Evolutionary conservation across 2,888 invertebrate species (phyloP), one percentile per base, ranked within the genome.

Genomic region (Dolomedes plantarius): DNA sequence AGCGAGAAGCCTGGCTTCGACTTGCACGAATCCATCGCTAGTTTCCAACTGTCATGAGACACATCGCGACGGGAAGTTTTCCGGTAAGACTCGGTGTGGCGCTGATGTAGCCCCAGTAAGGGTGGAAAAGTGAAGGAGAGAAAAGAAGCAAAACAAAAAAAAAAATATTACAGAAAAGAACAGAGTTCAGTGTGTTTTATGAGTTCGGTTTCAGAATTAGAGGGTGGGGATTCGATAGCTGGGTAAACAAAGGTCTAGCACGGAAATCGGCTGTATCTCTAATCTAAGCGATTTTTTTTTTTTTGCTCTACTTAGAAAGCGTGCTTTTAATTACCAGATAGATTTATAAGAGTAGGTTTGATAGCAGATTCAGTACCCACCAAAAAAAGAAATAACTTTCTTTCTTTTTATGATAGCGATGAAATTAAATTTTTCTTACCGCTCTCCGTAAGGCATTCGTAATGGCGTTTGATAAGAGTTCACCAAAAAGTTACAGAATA

Each of bases 1-100:
- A 77, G 27, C 16, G 80, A 68, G 19, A 79, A 71, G 23, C 68
- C 36, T 29, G 50, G 71, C 64, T 78, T 85, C 23, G 83, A 23
- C 36, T 72, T 72, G 56, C 77, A 56, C n/a, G 77, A 71, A 76
- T 85, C 77, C 83, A 85, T 85, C 29, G 68, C 28, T 56, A 1
- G 56, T 3, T 56, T 23, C 3, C 3, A 7, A 56, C 56, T 56
- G 56, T 56, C 5, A 16, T 1, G 23, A 23, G 9, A 7, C 11
- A 11, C 11, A 16, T 16, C n/a, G 6, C 16, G 41, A 16, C 23
- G 46, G 9, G 13, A 16, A 46, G 16, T 7, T 46, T 56, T 56
- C 9, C 16, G 41, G 1, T 3, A 6, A 46, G 11, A n/a, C 56
- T 23, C 56, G 5, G 13, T 7, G 56, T 56, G 56, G 56, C 56